A percentile compares a stretch with the other conserved stretches of the same genome.
Conservation (phyloP, 2,888 invertebrate species). For the Ochlodes sylvanus region DNA sequence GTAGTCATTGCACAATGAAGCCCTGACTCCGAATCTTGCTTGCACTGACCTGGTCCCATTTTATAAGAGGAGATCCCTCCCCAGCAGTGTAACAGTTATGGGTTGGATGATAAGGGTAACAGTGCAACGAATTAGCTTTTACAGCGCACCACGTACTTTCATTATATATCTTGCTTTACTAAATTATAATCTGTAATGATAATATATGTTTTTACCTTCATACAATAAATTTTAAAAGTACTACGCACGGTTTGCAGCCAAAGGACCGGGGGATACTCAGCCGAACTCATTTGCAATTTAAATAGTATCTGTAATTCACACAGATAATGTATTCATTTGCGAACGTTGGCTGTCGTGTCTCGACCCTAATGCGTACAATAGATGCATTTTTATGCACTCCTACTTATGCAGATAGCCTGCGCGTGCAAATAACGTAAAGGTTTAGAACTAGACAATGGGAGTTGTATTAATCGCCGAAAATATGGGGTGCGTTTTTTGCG, state of each 20-base stretch:
- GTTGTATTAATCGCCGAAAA: constrained; percentile 75
- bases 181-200: no score
- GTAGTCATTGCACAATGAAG: no score
- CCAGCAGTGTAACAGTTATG: no score
- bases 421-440: constrained; percentile 69
- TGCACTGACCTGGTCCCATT: no score
- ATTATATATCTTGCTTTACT: no score
- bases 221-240: neutral
- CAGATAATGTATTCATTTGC: constrained; percentile 23
- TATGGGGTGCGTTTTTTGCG: constrained; percentile 69
- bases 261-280: neutral
- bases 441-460: constrained; percentile 73
- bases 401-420: constrained; percentile 68
- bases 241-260: neutral
- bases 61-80: no score
- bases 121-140: no score
- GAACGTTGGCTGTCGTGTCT: neutral
- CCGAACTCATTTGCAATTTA: neutral
- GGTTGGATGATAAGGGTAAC: no score
- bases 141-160: no score
- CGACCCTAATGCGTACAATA: constrained; percentile 52
- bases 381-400: constrained; percentile 62
- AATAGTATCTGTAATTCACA: neutral
- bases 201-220: neutral
- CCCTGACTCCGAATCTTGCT: no score